These are phyloP conservation scores for Xanthia icteritia DNA, from an alignment of 2,888 invertebrate genomes.

Conservation along the genomic window DNA sequence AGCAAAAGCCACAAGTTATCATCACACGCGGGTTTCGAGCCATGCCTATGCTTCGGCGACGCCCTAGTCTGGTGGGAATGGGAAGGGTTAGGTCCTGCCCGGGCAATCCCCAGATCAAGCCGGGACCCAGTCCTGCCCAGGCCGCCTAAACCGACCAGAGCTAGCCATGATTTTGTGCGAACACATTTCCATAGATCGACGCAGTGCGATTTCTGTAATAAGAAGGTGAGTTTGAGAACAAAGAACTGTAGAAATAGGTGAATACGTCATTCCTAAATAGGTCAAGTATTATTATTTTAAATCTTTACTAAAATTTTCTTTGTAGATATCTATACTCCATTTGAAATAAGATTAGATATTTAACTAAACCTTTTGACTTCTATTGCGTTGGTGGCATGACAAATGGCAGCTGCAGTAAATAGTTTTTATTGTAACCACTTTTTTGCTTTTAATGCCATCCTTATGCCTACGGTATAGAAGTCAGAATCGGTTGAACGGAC, in stretches of 20 bases:
- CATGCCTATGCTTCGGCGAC: constrained; percentile 97
- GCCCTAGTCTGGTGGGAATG: constrained; percentile 95
- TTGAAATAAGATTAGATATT: too few species aligned
- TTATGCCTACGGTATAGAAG: too few species aligned
- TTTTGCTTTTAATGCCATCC: too few species aligned
- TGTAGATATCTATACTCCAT: too few species aligned
- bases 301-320: not conserved
- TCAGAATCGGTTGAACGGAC: too few species aligned
- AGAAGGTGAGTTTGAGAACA: constrained; percentile 92
- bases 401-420: too few species aligned
- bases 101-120: constrained; percentile 78
- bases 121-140: constrained; percentile 76
- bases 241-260: not conserved
- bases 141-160: constrained; percentile 76
- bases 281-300: not conserved
- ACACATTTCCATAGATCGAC: constrained; percentile 97
- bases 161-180: constrained; percentile 94
- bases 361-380: too few species aligned
- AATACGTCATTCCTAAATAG: constrained; percentile 9
- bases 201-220: constrained; percentile 98
- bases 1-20: constrained; percentile 93
- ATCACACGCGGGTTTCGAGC: constrained; percentile 96
- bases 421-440: too few species aligned
- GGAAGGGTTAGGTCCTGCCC: constrained; percentile 86
- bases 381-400: too few species aligned